Evolutionary conservation across 2,797 vertebrate species (phyloP).

Genomic region (Tenualosa thibaudeaui): DNA sequence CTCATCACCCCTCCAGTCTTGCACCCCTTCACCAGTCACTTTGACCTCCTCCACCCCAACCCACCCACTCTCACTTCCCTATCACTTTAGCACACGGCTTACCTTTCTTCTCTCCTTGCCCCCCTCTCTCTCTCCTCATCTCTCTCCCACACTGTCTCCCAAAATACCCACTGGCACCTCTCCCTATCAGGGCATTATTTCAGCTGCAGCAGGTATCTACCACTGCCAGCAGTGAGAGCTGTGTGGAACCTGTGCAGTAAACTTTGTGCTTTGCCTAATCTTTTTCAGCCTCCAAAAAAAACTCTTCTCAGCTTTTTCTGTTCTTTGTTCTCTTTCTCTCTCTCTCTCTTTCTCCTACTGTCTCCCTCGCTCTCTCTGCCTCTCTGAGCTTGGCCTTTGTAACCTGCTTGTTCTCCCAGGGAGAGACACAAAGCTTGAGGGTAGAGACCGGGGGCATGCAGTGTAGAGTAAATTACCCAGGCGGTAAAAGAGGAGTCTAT

Average conservation of each 20-base stretch:
- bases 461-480: slow-evolving; percentile 28
- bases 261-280: neutral
- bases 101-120: neutral
- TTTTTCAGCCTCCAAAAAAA: neutral
- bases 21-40: too few species aligned
- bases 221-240: neutral
- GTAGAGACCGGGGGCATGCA: neutral
- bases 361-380: neutral
- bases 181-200: neutral
- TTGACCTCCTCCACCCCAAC: neutral
- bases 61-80: neutral
- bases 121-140: neutral
- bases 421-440: neutral
- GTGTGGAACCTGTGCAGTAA: neutral
- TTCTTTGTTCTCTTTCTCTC: neutral
- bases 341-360: neutral
- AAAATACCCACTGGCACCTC: neutral
- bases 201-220: neutral
- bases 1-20: slow-evolving; percentile 59
- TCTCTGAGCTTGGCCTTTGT: neutral
- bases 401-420: neutral
- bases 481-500: slow-evolving; percentile 18
- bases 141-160: neutral
- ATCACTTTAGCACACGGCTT: neutral
- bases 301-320: neutral